Conservation (phyloP, 2,797 vertebrate species). For the Nannoperca australis region DNA sequence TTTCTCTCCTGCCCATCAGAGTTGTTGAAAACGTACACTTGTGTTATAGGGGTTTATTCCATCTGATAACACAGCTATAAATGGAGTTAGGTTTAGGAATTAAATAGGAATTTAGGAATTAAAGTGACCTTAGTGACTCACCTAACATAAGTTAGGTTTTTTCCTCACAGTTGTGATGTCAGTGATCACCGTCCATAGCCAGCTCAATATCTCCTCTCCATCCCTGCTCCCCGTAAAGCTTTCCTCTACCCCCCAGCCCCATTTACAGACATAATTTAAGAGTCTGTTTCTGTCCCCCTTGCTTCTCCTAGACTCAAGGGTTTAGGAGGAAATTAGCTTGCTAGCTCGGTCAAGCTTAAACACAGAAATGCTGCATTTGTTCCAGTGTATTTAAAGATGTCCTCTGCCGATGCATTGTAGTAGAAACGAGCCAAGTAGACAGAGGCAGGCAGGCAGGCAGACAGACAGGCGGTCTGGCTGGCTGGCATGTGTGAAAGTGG, state of each 20-base stretch:
- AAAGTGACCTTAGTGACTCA: conserved; percentile 13
- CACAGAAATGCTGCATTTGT: conserved; percentile 82
- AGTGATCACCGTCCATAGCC: conserved; percentile 23
- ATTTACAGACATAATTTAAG: conserved; percentile 83
- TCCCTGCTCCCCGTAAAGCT: conserved; percentile 39
- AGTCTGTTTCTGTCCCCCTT: conserved; percentile 76
- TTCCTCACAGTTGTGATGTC: conserved; percentile 57
- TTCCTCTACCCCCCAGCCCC: conserved; percentile 64
- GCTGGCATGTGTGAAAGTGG: conserved; percentile 37
- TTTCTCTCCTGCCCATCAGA: conserved; percentile 12
- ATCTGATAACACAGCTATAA: conserved; percentile 4
- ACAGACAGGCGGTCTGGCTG: conserved; percentile 15
- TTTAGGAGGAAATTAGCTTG: conserved; percentile 86
- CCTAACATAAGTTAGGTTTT: conserved; percentile 39
- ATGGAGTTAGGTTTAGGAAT: conserved; percentile 38
- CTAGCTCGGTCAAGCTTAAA: conserved; percentile 87
- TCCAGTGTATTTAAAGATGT: conserved; percentile 85
- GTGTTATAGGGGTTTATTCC: conserved; percentile 8
- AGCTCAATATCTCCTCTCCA: conserved; percentile 1
- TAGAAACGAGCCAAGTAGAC: conserved; percentile 61
- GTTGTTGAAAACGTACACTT: conserved; percentile 15
- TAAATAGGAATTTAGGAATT: conserved; percentile 1
- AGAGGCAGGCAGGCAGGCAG: conserved; percentile 34
- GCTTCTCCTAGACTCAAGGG: conserved; percentile 82
- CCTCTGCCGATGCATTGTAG: conserved; percentile 74